phyloP scores from a whole-genome alignment of 2,113 vertebrate species.

The Pogonocichla stellata region DNA sequence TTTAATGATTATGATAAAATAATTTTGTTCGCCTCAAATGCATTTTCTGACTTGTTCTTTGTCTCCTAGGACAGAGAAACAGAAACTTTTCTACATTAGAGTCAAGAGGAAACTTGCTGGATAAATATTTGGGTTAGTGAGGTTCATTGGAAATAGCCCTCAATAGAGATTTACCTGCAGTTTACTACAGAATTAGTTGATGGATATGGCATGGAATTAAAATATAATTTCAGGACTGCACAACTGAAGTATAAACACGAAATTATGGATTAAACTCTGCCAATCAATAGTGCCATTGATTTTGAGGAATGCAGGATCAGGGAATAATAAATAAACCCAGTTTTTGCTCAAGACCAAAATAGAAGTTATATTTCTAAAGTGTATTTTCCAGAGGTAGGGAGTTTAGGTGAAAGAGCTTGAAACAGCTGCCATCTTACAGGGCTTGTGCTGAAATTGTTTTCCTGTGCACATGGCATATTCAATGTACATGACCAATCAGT shows the following conservation, averaged over 20 bases:
- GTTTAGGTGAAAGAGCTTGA: neutral
- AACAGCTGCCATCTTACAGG: neutral
- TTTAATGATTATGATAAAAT: neutral
- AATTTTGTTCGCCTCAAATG: neutral
- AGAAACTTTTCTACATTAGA: neutral
- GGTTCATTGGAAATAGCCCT: neutral
- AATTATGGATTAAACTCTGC: neutral
- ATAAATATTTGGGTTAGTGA: neutral
- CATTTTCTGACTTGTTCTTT: neutral
- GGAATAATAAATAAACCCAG: neutral
- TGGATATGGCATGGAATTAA: neutral
- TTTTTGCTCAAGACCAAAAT: neutral
- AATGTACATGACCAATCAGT: neutral
- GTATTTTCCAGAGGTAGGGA: neutral
- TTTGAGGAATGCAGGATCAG: neutral
- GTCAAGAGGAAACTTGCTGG: neutral
- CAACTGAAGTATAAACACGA: neutral
- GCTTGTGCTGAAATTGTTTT: neutral
- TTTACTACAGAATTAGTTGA: neutral
- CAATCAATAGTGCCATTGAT: neutral
- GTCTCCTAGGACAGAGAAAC: neutral
- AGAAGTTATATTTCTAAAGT: neutral
- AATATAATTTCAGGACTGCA: neutral
- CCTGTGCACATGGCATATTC: neutral
- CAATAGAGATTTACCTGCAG: neutral